Percentiles rank a stretch among this genome's conserved stretches.
These are phyloP conservation scores for Clupea harengus DNA, from an alignment of 2,113 vertebrate genomes.

Conservation along the genomic window DNA sequence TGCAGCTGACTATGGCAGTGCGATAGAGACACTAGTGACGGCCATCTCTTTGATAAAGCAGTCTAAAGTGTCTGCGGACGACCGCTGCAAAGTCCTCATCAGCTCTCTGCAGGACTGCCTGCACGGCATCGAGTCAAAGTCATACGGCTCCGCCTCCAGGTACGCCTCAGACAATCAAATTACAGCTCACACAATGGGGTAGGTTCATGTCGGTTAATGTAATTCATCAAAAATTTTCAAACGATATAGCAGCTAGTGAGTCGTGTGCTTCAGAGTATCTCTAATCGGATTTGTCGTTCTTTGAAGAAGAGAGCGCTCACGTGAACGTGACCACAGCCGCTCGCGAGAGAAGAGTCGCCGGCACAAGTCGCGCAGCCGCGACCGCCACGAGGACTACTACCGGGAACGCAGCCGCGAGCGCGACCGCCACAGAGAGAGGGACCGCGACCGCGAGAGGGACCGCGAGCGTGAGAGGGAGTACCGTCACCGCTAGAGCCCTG, in stretches of 20 bases:
- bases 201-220: background rate
- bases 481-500: background rate
- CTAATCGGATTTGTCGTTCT: slow-evolving; percentile 34
- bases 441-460: slow-evolving; percentile 91
- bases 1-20: slow-evolving; percentile 96
- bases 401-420: slow-evolving; percentile 94
- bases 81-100: slow-evolving; percentile 98
- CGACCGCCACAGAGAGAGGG: slow-evolving; percentile 91
- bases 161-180: slow-evolving; percentile 54
- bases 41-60: slow-evolving; percentile 99
- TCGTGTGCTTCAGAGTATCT: background rate
- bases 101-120: slow-evolving; percentile 98
- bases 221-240: background rate
- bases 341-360: slow-evolving; percentile 94
- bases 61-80: slow-evolving; percentile 97
- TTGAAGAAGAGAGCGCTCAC: slow-evolving; percentile 93
- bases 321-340: slow-evolving; percentile 97
- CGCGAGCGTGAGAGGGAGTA: slow-evolving; percentile 81
- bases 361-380: slow-evolving; percentile 96
- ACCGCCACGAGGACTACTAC: slow-evolving; percentile 97
- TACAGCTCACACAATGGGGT: background rate
- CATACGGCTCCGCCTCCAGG: slow-evolving; percentile 95
- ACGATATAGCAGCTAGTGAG: background rate
- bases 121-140: slow-evolving; percentile 98
- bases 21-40: slow-evolving; percentile 97